phyloP scores from a whole-genome alignment of 2,113 vertebrate species.

The Pseudopipra pipra region DNA sequence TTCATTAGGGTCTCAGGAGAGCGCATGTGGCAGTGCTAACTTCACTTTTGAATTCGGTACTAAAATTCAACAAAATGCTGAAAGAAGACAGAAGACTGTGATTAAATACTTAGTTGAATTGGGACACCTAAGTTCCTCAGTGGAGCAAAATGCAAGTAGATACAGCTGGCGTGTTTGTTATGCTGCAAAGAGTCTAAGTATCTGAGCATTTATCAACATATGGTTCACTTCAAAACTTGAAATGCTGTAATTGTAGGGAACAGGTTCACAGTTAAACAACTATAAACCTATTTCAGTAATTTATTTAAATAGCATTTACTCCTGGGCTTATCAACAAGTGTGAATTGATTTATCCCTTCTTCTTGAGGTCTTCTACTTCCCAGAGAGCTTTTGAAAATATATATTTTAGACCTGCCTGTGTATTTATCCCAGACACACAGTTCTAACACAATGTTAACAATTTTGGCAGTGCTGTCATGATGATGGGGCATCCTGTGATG shows the following conservation, averaged over 20 bases:
- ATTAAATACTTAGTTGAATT: background rate
- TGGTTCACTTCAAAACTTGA: background rate
- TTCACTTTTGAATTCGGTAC: background rate
- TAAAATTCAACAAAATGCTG: background rate
- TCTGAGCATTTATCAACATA: constrained; percentile 13
- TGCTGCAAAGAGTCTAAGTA: background rate
- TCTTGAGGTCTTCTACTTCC: constrained; percentile 20
- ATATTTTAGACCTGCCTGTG: background rate
- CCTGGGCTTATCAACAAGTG: background rate
- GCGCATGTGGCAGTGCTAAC: background rate
- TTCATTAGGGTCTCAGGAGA: background rate
- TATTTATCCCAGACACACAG: background rate
- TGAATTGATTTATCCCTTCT: background rate
- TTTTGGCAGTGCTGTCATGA: background rate
- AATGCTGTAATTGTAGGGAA: background rate
- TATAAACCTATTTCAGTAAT: background rate
- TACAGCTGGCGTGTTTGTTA: background rate
- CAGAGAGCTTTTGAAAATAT: constrained; percentile 31
- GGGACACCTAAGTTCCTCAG: background rate
- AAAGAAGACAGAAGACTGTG: background rate
- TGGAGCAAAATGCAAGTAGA: background rate
- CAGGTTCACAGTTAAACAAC: background rate
- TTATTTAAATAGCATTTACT: background rate
- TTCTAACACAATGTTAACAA: background rate
- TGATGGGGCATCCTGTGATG: background rate